These are phyloP conservation scores for Neomonachus schauinslandi DNA, from an alignment of 2,113 vertebrate genomes.

Conservation along the genomic window DNA sequence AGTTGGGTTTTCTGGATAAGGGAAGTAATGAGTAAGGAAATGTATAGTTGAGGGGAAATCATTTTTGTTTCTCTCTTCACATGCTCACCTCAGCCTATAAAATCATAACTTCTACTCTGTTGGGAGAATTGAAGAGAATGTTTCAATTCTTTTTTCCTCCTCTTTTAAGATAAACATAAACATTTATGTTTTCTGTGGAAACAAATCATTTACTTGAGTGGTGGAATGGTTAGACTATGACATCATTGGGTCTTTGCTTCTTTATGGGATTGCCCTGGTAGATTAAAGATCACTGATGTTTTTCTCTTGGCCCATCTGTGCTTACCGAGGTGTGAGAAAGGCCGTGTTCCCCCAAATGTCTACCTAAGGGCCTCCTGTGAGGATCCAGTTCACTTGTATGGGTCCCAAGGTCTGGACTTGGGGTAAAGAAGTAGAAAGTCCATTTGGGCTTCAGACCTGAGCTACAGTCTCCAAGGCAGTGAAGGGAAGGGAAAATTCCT, in stretches of 20 bases:
- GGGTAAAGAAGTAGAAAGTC: background rate
- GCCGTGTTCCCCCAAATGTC: background rate
- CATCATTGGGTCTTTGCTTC: background rate
- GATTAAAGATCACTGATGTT: background rate
- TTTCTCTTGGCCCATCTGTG: background rate
- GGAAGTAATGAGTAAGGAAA: background rate
- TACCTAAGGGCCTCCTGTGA: background rate
- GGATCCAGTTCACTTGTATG: background rate
- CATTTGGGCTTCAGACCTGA: conserved; percentile 1
- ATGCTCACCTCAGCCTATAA: background rate
- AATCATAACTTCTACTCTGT: background rate
- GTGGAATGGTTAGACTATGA: background rate
- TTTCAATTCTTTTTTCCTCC: background rate
- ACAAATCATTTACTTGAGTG: conserved; percentile 21
- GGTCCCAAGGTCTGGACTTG: background rate
- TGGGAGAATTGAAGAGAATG: background rate
- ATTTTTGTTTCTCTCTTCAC: conserved; percentile 26
- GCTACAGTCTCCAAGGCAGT: background rate
- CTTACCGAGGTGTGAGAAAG: background rate
- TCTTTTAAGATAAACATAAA: background rate
- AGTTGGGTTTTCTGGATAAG: background rate
- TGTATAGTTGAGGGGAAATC: background rate
- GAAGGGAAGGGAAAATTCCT: background rate
- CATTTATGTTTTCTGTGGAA: background rate
- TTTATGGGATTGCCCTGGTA: background rate